Evolutionary conservation across 1,140 invertebrate species (phyloP).

Genomic region (Scaptomyza pallida): DNA sequence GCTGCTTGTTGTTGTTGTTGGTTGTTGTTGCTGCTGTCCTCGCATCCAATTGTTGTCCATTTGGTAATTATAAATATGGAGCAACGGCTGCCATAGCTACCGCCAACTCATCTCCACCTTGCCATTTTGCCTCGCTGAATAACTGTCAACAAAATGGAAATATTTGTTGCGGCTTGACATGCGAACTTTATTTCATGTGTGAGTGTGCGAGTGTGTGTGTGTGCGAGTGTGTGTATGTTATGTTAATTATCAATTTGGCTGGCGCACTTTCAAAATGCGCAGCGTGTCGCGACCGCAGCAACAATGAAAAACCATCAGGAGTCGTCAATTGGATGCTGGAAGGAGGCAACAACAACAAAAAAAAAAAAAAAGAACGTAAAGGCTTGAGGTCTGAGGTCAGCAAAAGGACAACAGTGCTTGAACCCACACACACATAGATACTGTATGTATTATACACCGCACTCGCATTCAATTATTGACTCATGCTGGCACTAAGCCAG

Average conservation of each 20-base stretch:
- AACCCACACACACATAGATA: constrained; percentile 22
- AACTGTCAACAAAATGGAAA: constrained; percentile 77
- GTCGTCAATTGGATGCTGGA: background rate
- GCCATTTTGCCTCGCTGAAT: constrained; percentile 28
- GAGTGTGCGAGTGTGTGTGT: constrained; percentile 7
- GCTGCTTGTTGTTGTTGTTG: constrained; percentile 20
- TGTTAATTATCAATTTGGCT: constrained; percentile 79
- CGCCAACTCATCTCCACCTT: background rate
- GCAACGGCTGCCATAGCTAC: constrained; percentile 53
- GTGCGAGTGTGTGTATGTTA: constrained; percentile 29
- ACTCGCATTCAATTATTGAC: constrained; percentile 75
- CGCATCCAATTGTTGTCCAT: constrained; percentile 67
- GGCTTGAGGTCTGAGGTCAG: constrained; percentile 20
- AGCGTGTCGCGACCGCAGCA: constrained; percentile 76
- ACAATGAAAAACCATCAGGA: constrained; percentile 77
- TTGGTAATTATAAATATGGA: constrained; percentile 80
- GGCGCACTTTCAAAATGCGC: constrained; percentile 41
- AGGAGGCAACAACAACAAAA: background rate
- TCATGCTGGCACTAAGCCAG: constrained; percentile 80
- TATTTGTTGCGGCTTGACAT: constrained; percentile 56
- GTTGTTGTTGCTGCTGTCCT: constrained; percentile 14
- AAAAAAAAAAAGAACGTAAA: too few relatives aligned
- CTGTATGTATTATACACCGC: constrained; percentile 33
- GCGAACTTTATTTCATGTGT: constrained; percentile 8
- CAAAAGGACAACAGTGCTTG: constrained; percentile 47